Base-by-base conservation (phyloP, 2,888 invertebrate genomes). In the Drosophila vallismaia region DNA sequence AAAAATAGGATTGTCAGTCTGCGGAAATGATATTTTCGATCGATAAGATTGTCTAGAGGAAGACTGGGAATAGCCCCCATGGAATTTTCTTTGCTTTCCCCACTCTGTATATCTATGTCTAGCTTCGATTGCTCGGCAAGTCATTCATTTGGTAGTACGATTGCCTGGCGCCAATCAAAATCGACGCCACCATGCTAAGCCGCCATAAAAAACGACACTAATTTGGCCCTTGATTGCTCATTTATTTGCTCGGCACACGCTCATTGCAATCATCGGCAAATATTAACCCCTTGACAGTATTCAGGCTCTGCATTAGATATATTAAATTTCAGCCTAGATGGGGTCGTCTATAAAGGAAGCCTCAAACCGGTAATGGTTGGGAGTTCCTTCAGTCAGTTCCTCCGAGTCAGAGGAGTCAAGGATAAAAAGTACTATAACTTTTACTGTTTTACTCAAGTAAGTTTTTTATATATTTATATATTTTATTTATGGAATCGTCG, bases 201-300 rank as follows among this genome's bases (percentile, higher is more conserved):
- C 57, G 45, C 50, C 45, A 70, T 63, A 69, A 75, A 82, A 80
- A 74, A 71, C 59, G 67, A 70, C 70, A 67, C 74, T 87, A 85
- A 82, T 81, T 85, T 78, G 59, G 58, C 71, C 56, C 71, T 75
- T 78, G 75, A 81, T 86, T 78, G 85, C 46, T 62, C 76, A 70
- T 77, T 80, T 69, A 78, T 85, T 84, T 84, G 72, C 79, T 60
- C 60, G 59, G 55, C 66, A 53, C 60, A 56, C 62, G 64, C 72
- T 74, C 60, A 69, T 76, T 76, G 59, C 59, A 50, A 53, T 29
- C 51, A 49, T 44, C 33, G 36, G 46, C 79, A 66, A 84, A 53
- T 66, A 81, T 84, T 81, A 82, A 12, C 59, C 76, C 79, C 67
- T 31, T 69, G 84, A 64, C 58, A 82, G 67, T 73, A 62, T 74